phyloP scores from a whole-genome alignment of 2,888 invertebrate genomes.

The Spilosoma lubricipeda region DNA sequence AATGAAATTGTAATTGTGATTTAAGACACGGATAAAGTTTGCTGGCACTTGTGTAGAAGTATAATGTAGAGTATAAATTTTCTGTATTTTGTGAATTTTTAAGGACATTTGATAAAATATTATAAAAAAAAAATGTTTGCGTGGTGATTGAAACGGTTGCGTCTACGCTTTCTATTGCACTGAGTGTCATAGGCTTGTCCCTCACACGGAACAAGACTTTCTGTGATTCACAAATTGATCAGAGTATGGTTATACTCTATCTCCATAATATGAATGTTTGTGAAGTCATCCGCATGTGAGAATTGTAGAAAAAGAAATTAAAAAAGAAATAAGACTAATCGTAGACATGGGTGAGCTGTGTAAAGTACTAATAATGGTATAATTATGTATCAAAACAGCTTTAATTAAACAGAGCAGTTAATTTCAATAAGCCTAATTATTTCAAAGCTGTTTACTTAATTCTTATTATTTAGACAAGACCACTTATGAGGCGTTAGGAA shows the following conservation, averaged over 20 bases:
- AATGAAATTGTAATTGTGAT: conserved; percentile 56
- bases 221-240: too few relatives aligned
- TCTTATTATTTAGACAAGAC: not conserved
- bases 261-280: too few relatives aligned
- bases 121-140: too few relatives aligned
- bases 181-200: too few relatives aligned
- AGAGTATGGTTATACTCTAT: too few relatives aligned
- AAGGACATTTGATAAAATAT: not conserved
- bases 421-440: not conserved
- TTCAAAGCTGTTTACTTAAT: not conserved
- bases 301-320: too few relatives aligned
- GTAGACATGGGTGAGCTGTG: not conserved
- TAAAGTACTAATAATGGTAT: not conserved
- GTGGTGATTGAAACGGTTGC: too few relatives aligned
- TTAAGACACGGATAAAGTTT: conserved; percentile 30
- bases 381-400: not conserved
- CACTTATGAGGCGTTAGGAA: not conserved
- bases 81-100: not conserved
- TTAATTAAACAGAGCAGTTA: not conserved
- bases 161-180: too few relatives aligned
- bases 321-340: not conserved
- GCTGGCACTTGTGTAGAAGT: conserved; percentile 17
- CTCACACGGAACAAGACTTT: too few relatives aligned
- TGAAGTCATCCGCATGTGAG: not conserved
- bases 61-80: conserved; percentile 1